Conservation (phyloP, 2,888 invertebrate genomes). For the Yponomeuta plumbellus region DNA sequence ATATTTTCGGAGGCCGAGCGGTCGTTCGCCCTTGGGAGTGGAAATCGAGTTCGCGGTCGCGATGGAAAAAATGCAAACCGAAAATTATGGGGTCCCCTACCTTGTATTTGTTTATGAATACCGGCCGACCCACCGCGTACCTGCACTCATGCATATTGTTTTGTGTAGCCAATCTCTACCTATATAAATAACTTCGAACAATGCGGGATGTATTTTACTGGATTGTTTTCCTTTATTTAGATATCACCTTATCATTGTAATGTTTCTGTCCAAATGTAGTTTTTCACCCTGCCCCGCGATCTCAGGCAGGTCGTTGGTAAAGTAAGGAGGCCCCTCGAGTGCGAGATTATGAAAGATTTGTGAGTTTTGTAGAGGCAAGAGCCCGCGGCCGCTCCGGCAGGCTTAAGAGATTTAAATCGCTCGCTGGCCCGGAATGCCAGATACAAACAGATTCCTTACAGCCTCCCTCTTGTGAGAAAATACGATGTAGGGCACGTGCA, state of each 20-base stretch:
- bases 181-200: background rate
- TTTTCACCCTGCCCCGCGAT: slow-evolving; percentile 27
- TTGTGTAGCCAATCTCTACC: slow-evolving; percentile 2
- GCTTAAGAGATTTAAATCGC: slow-evolving; percentile 76
- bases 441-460: slow-evolving; percentile 72
- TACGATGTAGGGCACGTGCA: background rate
- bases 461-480: slow-evolving; percentile 35
- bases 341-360: slow-evolving; percentile 77
- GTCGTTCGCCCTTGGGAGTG: slow-evolving; percentile 72
- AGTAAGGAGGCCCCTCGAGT: slow-evolving; percentile 69
- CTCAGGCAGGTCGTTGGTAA: slow-evolving; percentile 40
- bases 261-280: slow-evolving; percentile 32
- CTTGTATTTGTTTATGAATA: slow-evolving; percentile 76
- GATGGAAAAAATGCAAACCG: slow-evolving; percentile 76
- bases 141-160: slow-evolving; percentile 26
- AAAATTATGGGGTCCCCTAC: slow-evolving; percentile 73
- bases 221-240: slow-evolving; percentile 7
- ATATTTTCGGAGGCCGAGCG: slow-evolving; percentile 73
- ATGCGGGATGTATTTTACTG: background rate
- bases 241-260: background rate
- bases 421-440: slow-evolving; percentile 70
- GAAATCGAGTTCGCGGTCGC: slow-evolving; percentile 74
- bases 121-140: slow-evolving; percentile 40
- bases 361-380: slow-evolving; percentile 59
- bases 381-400: slow-evolving; percentile 57